These are phyloP conservation scores for Oreochromis aureus DNA, from an alignment of 2,113 vertebrate genomes.

Conservation along the genomic window DNA sequence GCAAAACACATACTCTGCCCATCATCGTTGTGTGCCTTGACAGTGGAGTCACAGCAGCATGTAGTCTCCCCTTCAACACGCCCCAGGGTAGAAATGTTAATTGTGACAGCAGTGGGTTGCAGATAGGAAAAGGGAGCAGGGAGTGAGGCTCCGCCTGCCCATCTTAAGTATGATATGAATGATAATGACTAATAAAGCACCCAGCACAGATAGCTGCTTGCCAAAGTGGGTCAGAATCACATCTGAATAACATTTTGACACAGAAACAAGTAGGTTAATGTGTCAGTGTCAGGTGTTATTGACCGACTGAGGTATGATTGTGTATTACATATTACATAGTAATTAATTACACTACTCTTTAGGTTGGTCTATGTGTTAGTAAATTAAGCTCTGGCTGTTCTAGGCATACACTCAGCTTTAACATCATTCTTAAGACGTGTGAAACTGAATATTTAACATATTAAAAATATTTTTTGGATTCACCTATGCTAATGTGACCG, in stretches of 20 bases:
- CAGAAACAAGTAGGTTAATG: not conserved
- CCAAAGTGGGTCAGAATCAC: not conserved
- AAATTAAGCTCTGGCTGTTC: not conserved
- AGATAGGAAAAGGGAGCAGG: not conserved
- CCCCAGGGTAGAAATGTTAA: not conserved
- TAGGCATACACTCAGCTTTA: not conserved
- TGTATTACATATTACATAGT: not conserved
- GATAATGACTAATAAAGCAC: constrained; percentile 3
- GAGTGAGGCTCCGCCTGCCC: not conserved
- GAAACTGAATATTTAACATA: not conserved
- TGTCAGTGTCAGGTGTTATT: not conserved
- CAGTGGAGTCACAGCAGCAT: not conserved
- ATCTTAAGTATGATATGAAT: constrained; percentile 16
- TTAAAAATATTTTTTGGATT: not conserved
- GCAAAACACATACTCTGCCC: not conserved
- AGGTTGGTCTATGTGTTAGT: not conserved
- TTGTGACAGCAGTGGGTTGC: not conserved
- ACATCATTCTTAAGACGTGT: not conserved
- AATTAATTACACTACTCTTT: not conserved
- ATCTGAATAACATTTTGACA: not conserved
- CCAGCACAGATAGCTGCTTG: not conserved
- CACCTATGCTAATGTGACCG: not conserved
- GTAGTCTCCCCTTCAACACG: not conserved
- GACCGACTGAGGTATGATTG: not conserved
- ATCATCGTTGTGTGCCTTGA: not conserved